A percentile compares a stretch with the other conserved stretches of the same genome.
These are phyloP conservation scores for Diogma glabrata DNA, from an alignment of 2,888 invertebrate species.

Conservation along the genomic window DNA sequence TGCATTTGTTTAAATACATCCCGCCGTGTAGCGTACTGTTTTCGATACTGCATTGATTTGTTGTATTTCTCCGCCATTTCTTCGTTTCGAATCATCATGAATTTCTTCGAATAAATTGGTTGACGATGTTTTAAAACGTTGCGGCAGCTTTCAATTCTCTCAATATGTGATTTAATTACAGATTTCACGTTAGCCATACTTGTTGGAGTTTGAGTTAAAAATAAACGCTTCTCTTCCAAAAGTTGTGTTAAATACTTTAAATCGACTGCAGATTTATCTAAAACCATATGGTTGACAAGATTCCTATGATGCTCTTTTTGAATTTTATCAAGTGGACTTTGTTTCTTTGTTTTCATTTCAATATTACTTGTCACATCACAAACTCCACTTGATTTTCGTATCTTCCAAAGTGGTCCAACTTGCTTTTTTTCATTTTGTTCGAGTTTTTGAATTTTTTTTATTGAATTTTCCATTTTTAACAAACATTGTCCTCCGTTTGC, in stretches of 20 bases:
- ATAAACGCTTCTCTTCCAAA: background rate
- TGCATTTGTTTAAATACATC: conserved; percentile 11
- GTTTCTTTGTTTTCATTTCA: background rate
- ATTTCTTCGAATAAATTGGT: conserved; percentile 6
- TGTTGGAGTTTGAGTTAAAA: background rate
- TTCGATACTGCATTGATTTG: background rate
- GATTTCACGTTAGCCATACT: background rate
- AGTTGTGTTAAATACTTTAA: background rate
- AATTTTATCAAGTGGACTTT: background rate
- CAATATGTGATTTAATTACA: background rate
- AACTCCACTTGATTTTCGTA: background rate
- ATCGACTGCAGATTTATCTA: background rate
- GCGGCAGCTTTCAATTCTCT: background rate
- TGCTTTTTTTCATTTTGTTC: background rate
- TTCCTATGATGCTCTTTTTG: background rate
- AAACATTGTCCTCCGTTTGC: background rate
- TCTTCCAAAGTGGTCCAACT: background rate
- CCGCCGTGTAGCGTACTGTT: conserved; percentile 1
- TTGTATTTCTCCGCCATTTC: background rate
- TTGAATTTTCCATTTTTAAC: no score
- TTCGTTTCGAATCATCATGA: conserved; percentile 2
- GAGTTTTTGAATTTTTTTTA: no score
- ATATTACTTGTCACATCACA: background rate
- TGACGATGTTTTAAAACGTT: background rate
- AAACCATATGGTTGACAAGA: background rate